Base-by-base conservation (phyloP, 2,113 vertebrate species). In the Callospermophilus lateralis region DNA sequence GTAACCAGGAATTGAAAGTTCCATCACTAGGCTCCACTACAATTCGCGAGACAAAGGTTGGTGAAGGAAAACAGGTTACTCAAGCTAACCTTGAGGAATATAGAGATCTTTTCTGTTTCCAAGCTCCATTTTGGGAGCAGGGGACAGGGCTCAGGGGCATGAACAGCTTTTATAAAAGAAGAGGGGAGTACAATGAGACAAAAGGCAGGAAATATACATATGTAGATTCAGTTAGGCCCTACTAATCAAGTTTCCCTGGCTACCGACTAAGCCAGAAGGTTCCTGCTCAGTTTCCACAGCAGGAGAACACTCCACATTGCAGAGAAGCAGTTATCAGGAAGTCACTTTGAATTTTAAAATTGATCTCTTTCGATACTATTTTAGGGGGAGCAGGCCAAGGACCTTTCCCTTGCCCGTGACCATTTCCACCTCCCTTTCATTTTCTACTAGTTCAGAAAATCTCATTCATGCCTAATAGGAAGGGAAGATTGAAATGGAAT, bases 401-500 rank as follows among this genome's bases (percentile, higher is more conserved):
- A 8, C 70, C 26, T 39, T 39, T 76, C 8, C 70, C 37, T 28
- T 26, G 7, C 30, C 45, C 0, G 12, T n/a, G 28, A 22, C 20
- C 39, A 28, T 70, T 48, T 73, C 16, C n/a, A 39, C 9, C 32
- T 77, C 70, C 1, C 5, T 39, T 73, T 61, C 28, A 19, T 39
- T 61, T 39, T 32, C 39, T 90, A 22, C 32, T 8, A 39, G 45
- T 19, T 93, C 89, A 73, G 89, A 86, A 78, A 94, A 58, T 19
- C 32, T 83, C 51, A 30, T 84, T 84, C 4, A 12, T 22, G 17
- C 28, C 20, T 83, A 15, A 72, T 51, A 80, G 32, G 65, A 92
- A 90, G 61, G 61, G 42, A 70, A 55, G 65, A 80, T n/a, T 84
- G 77, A 37, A 92, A 80, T 34, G 53, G 58, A 84, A 90, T 93